Conservation (phyloP, 2,797 vertebrate species). For the Gadopsis bispinosus region DNA sequence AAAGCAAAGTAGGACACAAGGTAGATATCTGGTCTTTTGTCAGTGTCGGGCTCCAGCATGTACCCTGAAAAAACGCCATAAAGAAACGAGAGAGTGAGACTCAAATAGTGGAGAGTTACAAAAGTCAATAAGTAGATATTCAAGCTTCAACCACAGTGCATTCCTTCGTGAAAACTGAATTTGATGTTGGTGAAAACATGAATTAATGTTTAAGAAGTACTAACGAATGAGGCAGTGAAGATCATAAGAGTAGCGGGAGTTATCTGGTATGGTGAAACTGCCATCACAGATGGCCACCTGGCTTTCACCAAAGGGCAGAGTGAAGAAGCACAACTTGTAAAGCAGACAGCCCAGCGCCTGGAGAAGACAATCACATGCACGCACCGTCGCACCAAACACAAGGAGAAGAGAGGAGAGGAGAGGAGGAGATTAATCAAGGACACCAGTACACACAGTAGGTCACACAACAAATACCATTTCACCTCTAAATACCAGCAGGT, state of each 20-base stretch:
- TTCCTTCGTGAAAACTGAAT: conserved; percentile 19
- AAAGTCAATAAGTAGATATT: not conserved
- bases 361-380: conserved; percentile 58
- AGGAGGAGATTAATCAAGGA: conserved; percentile 5
- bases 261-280: conserved; percentile 99
- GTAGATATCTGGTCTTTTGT: conserved; percentile 97
- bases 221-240: conserved; percentile 99
- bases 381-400: conserved; percentile 37
- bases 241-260: conserved; percentile 96
- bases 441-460: conserved; percentile 17
- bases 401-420: not conserved
- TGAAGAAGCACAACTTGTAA: conserved; percentile 99
- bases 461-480: conserved; percentile 2
- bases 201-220: conserved; percentile 70
- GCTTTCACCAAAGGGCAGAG: conserved; percentile 98
- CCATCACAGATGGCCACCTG: conserved; percentile 99
- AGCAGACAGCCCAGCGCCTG: conserved; percentile 96
- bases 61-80: conserved; percentile 87
- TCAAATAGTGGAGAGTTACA: not conserved
- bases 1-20: conserved; percentile 97
- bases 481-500: conserved; percentile 18
- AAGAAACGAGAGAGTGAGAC: conserved; percentile 22
- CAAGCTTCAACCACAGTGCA: not conserved
- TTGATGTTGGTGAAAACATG: conserved; percentile 18
- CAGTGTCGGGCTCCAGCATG: conserved; percentile 98